These are phyloP conservation scores for Tragelaphus imberbis DNA, from an alignment of 2,113 vertebrate genomes.

Conservation along the genomic window DNA sequence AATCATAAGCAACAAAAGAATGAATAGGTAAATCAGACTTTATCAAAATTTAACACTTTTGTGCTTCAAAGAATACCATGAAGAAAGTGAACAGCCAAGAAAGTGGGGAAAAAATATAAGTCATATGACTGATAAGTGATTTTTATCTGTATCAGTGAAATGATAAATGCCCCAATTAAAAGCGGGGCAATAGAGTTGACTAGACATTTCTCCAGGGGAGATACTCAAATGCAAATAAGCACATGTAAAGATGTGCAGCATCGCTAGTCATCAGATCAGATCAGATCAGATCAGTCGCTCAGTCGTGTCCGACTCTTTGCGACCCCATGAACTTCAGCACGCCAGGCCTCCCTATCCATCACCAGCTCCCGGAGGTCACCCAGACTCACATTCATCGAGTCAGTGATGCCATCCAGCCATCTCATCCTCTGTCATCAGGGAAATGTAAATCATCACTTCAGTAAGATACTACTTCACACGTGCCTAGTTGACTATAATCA, in stretches of 20 bases:
- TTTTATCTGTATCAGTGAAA: background rate
- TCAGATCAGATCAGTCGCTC: too few species aligned
- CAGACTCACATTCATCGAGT: too few species aligned
- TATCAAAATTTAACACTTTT: background rate
- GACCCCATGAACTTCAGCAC: too few species aligned
- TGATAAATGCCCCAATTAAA: background rate
- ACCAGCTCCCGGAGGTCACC: too few species aligned
- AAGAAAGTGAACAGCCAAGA: background rate
- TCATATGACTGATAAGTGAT: background rate
- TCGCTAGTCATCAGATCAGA: background rate
- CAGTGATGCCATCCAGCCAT: too few species aligned
- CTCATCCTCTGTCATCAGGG: background rate
- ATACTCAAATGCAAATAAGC: background rate
- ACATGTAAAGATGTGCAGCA: background rate
- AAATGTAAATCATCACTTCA: background rate
- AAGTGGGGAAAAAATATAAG: background rate
- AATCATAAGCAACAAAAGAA: background rate
- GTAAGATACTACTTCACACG: background rate
- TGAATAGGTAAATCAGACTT: background rate
- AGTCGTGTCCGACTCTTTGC: too few species aligned
- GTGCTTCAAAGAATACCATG: background rate
- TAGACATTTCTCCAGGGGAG: background rate
- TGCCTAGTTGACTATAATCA: background rate
- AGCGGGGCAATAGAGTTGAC: background rate
- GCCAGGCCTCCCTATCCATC: too few species aligned